These are phyloP conservation scores for Xanthorhoe spadicearia DNA, from an alignment of 2,888 invertebrate genomes.

Conservation along the genomic window DNA sequence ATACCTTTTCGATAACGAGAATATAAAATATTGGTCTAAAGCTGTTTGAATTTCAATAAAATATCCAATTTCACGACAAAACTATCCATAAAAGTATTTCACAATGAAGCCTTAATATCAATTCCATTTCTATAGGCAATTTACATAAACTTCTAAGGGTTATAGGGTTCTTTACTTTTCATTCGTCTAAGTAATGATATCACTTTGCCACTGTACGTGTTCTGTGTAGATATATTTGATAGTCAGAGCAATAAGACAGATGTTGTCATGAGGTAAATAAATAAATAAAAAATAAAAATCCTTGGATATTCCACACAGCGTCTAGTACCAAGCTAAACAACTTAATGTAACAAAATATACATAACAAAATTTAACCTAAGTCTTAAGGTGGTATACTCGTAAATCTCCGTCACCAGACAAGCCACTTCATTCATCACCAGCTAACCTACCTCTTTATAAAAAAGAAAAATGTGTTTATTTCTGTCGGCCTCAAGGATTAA, in stretches of 20 bases:
- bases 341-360: no score
- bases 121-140: conserved; percentile 11
- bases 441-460: no score
- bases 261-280: no score
- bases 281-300: no score
- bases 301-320: no score
- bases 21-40: not conserved
- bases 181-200: conserved; percentile 17
- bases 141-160: conserved; percentile 17
- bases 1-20: not conserved
- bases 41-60: not conserved
- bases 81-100: not conserved
- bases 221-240: conserved; percentile 4
- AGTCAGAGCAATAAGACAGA: not conserved
- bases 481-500: no score
- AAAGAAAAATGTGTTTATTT: no score
- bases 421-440: no score
- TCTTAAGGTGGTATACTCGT: no score
- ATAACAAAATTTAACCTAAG: no score
- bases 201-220: conserved; percentile 16
- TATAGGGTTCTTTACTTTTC: conserved; percentile 6
- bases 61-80: not conserved
- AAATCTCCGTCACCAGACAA: no score
- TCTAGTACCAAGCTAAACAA: no score
- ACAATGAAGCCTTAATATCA: conserved; percentile 5